A percentile compares a stretch with the other conserved stretches of the same genome.
Conservation (phyloP, 92 coral and sea anemone species). For the Zoanthus sansibaricus region DNA sequence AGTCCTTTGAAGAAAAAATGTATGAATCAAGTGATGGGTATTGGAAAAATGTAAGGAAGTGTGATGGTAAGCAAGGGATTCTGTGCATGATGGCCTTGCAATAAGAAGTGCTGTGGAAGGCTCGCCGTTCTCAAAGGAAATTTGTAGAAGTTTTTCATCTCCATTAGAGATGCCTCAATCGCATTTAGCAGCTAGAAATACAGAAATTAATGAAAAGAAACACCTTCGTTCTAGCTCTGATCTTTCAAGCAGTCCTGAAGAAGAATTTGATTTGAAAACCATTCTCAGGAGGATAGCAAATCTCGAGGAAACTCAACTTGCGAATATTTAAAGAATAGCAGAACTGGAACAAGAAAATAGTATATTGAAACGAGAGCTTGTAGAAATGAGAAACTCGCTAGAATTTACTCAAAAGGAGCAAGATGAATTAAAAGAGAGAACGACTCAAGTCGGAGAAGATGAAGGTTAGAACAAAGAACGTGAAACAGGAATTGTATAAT, state of each 20-base stretch:
- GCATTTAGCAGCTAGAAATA: not conserved
- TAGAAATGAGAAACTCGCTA: not conserved
- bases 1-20: not conserved
- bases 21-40: constrained; percentile 16
- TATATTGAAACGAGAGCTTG: not conserved
- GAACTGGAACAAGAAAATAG: too few species aligned
- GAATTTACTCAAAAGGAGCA: not conserved
- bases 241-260: not conserved
- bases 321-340: too few species aligned
- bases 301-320: too few species aligned
- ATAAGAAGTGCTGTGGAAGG: not conserved
- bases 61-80: not conserved
- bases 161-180: not conserved
- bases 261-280: not conserved
- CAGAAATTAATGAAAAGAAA: too few species aligned
- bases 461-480: not conserved
- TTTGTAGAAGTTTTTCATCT: not conserved
- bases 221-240: not conserved
- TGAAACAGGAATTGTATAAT: not conserved
- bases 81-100: not conserved
- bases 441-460: not conserved
- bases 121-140: not conserved
- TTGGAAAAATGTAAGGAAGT: constrained; percentile 29
- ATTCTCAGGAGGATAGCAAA: not conserved
- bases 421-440: too few species aligned